phyloP scores from a whole-genome alignment of 1,140 invertebrate species.

The Dreissena rostriformis region DNA sequence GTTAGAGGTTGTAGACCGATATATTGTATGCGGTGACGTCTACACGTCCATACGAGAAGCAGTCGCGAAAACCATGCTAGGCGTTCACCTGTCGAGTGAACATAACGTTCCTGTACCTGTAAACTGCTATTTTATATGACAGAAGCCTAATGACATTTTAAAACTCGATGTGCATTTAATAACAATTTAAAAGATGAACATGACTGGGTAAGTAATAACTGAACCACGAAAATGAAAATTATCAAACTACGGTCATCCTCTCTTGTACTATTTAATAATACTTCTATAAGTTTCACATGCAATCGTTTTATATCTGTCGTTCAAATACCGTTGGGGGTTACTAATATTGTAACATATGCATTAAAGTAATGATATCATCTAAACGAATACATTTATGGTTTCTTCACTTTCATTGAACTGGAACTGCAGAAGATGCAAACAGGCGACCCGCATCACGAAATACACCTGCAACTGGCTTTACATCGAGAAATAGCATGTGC shows the following conservation, averaged over 20 bases:
- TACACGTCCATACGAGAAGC: constrained; percentile 59
- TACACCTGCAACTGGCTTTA: constrained; percentile 58
- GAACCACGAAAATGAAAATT: not conserved
- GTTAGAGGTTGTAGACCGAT: constrained; percentile 61
- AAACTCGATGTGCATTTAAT: not conserved
- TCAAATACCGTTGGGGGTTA: too few species aligned
- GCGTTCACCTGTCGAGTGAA: constrained; percentile 44
- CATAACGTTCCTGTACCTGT: constrained; percentile 1
- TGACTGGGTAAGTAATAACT: not conserved
- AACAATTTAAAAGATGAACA: not conserved
- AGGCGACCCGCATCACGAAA: constrained; percentile 16
- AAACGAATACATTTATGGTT: not conserved
- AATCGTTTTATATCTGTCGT: not conserved
- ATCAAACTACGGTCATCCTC: not conserved
- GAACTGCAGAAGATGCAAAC: constrained; percentile 19
- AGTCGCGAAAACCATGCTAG: constrained; percentile 56
- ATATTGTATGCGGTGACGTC: constrained; percentile 56
- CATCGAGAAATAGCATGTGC: constrained; percentile 67
- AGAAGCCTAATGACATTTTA: not conserved
- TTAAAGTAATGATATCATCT: too few species aligned
- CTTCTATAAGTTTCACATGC: not conserved
- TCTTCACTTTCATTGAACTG: not conserved
- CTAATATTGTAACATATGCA: too few species aligned
- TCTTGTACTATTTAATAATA: not conserved
- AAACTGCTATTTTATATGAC: not conserved